Evolutionary conservation across 2,113 vertebrate species (phyloP).

Genomic region (Shinisaurus crocodilurus): DNA sequence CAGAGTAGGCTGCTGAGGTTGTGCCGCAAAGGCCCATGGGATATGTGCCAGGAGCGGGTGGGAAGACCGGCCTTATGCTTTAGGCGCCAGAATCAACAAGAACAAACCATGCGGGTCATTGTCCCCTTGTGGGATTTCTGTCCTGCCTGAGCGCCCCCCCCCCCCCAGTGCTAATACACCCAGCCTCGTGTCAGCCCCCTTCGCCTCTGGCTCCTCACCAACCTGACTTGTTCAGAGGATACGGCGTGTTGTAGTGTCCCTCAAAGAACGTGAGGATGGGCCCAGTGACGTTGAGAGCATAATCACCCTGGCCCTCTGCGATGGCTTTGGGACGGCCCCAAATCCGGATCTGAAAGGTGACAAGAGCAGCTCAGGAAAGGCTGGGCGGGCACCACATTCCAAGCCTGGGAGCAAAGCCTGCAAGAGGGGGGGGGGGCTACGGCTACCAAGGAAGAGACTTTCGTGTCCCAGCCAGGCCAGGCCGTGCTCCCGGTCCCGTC

Average conservation of each 20-base stretch:
- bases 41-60: background rate
- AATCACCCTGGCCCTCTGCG: conserved; percentile 59
- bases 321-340: conserved; percentile 88
- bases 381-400: background rate
- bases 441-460: background rate
- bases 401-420: background rate
- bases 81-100: background rate
- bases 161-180: background rate
- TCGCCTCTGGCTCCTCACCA: background rate
- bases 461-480: too few species aligned
- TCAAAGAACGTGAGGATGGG: conserved; percentile 85
- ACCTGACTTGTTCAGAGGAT: conserved; percentile 90
- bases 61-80: too few species aligned
- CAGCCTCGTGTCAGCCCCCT: too few species aligned
- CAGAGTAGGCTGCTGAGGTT: too few species aligned
- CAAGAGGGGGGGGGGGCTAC: too few species aligned
- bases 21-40: too few species aligned
- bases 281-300: conserved; percentile 79
- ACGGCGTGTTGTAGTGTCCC: conserved; percentile 72
- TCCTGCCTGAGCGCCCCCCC: too few species aligned
- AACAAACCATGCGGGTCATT: too few species aligned
- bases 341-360: conserved; percentile 84
- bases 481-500: too few species aligned
- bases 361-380: rapidly evolving
- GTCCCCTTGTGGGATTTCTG: background rate